Evolutionary conservation across 1,140 invertebrate genomes (phyloP).

Genomic region (Scaptomyza graminum): DNA sequence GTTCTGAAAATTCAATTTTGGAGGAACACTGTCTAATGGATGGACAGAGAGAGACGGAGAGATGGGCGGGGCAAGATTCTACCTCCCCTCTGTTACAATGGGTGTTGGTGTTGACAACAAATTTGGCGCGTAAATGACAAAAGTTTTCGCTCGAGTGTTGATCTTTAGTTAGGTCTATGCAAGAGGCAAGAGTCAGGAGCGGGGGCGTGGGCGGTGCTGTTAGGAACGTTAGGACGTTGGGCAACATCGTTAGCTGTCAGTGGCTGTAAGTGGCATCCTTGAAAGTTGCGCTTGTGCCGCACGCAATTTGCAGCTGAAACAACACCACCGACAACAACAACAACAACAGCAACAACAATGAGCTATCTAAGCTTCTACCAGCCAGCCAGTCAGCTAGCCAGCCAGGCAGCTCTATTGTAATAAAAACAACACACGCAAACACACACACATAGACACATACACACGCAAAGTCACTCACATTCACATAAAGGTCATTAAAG

Average conservation of each 20-base stretch:
- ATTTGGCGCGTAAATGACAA: conserved; percentile 78
- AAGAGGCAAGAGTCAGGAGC: background rate
- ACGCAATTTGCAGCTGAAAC: conserved; percentile 67
- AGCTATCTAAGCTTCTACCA: conserved; percentile 1
- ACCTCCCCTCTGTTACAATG: background rate
- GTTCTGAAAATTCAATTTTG: conserved; percentile 72
- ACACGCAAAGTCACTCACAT: background rate
- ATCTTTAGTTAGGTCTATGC: conserved; percentile 70
- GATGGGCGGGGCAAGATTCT: background rate
- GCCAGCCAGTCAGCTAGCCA: background rate
- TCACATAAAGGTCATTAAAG: conserved; percentile 29
- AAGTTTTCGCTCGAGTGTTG: conserved; percentile 75
- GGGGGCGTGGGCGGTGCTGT: background rate
- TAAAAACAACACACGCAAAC: conserved; percentile 2
- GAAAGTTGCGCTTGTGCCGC: conserved; percentile 69
- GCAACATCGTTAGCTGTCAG: conserved; percentile 75
- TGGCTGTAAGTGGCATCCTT: conserved; percentile 75
- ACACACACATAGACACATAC: background rate
- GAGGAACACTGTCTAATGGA: conserved; percentile 7
- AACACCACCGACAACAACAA: conserved; percentile 31
- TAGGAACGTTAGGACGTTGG: conserved; percentile 50
- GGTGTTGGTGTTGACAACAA: conserved; percentile 35
- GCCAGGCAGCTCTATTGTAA: conserved; percentile 14
- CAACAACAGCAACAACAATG: background rate
- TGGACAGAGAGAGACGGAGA: background rate